Percentiles rank a stretch among this genome's conserved stretches.
Conservation (phyloP, 1,140 invertebrate genomes). For the Bombyx mori region DNA sequence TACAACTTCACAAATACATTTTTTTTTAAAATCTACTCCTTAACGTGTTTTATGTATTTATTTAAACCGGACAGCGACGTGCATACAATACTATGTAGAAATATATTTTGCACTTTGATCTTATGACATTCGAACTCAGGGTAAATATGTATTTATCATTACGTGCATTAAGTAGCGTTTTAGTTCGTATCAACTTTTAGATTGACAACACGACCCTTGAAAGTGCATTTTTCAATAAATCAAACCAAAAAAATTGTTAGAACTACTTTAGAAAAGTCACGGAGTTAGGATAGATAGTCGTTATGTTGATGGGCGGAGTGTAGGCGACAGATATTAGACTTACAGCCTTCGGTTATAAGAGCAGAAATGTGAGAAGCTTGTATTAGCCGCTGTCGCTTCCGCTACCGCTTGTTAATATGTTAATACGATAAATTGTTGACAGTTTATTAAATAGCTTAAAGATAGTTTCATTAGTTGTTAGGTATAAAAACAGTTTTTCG, state of each 20-base stretch:
- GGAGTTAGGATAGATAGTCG: no score
- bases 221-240: no score
- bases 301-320: no score
- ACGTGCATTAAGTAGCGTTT: no score
- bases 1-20: background rate
- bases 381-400: background rate
- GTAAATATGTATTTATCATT: conserved; percentile 41
- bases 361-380: conserved; percentile 1
- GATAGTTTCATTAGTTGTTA: conserved; percentile 41
- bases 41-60: no score
- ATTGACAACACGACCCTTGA: no score
- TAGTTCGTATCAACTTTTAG: no score
- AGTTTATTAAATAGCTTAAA: conserved; percentile 35
- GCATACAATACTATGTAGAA: background rate
- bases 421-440: conserved; percentile 30
- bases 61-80: background rate
- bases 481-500: conserved; percentile 2
- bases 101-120: conserved; percentile 28
- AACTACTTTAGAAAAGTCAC: no score
- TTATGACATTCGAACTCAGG: conserved; percentile 66
- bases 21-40: no score
- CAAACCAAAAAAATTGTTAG: no score
- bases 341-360: background rate
- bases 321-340: no score
- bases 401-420: conserved; percentile 23